Conservation (phyloP, 1,140 invertebrate species). For the Listronotus oregonensis region DNA sequence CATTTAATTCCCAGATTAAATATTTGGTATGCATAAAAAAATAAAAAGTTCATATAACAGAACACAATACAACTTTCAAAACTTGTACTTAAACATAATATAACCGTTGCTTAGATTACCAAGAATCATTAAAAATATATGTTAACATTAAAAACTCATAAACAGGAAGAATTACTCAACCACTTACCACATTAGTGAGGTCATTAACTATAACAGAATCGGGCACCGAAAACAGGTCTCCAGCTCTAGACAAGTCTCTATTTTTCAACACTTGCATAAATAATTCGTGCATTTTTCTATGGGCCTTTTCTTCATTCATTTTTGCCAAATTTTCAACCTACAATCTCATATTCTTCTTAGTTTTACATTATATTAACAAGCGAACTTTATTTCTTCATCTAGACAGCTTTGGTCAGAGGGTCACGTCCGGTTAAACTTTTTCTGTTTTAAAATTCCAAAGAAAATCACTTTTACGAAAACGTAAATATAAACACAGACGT, state of each 20-base stretch:
- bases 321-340: slow-evolving; percentile 1
- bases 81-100: too few relatives aligned
- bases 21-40: too few relatives aligned
- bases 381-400: too few relatives aligned
- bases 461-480: background rate
- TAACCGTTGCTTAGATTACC: background rate
- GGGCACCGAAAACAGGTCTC: slow-evolving; percentile 86
- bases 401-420: background rate
- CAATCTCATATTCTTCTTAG: background rate
- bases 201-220: slow-evolving; percentile 86
- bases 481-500: background rate
- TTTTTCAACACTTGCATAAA: slow-evolving; percentile 85
- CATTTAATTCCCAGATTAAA: too few relatives aligned
- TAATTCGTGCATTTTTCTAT: slow-evolving; percentile 80
- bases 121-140: slow-evolving; percentile 15
- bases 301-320: slow-evolving; percentile 41
- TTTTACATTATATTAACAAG: background rate
- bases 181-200: slow-evolving; percentile 78
- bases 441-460: background rate
- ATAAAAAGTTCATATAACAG: too few relatives aligned
- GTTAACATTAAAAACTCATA: background rate
- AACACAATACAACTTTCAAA: too few relatives aligned
- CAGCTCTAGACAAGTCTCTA: slow-evolving; percentile 86
- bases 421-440: background rate
- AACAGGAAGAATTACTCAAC: slow-evolving; percentile 39